These are phyloP conservation scores for Tiphia femorata DNA, from an alignment of 2,888 invertebrate species.

Conservation along the genomic window DNA sequence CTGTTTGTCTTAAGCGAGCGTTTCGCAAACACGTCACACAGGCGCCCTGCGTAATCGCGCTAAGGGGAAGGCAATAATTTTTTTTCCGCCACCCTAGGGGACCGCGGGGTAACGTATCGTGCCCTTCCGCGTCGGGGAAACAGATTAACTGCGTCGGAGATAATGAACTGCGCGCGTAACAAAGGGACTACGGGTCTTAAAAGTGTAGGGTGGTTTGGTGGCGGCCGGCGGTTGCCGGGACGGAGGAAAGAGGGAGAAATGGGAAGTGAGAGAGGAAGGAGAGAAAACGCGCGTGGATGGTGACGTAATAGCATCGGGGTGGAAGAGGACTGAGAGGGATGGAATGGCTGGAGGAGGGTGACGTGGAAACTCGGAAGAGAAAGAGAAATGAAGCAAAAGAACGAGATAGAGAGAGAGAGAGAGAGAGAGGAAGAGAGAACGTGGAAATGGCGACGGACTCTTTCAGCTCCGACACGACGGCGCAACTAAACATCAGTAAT, in stretches of 20 bases:
- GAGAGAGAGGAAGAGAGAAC: background rate
- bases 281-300: too few relatives aligned
- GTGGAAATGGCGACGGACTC: background rate
- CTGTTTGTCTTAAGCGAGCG: too few relatives aligned
- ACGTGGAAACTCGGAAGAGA: background rate
- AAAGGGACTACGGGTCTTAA: background rate
- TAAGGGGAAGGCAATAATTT: too few relatives aligned
- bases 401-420: background rate
- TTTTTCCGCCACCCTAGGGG: background rate
- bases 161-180: background rate
- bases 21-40: too few relatives aligned
- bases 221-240: background rate
- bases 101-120: background rate
- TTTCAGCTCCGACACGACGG: slow-evolving; percentile 1
- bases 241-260: too few relatives aligned
- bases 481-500: slow-evolving; percentile 46
- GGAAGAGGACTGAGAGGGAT: background rate
- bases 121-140: background rate
- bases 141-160: background rate
- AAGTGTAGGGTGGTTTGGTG: background rate
- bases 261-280: too few relatives aligned
- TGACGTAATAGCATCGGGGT: background rate
- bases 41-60: too few relatives aligned
- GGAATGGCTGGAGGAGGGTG: background rate
- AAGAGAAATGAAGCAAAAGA: background rate